phyloP scores from a whole-genome alignment of 1,140 invertebrate genomes.

The Camponotus vicinus region DNA sequence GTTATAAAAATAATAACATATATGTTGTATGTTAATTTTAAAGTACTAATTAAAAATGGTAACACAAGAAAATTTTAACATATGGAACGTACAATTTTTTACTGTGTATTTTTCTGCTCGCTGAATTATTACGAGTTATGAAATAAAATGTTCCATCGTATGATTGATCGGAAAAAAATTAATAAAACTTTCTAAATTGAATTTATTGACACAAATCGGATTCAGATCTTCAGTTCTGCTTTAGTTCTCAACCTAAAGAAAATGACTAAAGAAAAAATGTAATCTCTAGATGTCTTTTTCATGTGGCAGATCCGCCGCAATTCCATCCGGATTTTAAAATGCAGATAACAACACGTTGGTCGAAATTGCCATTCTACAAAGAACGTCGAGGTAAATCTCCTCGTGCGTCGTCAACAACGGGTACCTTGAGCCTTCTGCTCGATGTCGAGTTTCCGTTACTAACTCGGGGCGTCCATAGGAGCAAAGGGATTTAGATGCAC shows the following conservation, averaged over 20 bases:
- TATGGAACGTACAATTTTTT: too few species aligned
- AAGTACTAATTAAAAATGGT: too few species aligned
- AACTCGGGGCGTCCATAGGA: conserved; percentile 24
- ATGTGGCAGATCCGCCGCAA: conserved; percentile 20
- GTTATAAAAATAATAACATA: too few species aligned
- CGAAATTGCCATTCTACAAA: conserved; percentile 72
- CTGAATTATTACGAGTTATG: neutral
- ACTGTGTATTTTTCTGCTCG: neutral
- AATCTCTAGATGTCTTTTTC: neutral
- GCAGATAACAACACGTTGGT: conserved; percentile 66
- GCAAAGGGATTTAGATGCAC: conserved; percentile 52
- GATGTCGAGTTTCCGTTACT: conserved; percentile 55
- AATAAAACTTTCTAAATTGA: neutral
- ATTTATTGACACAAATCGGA: neutral
- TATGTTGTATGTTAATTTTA: too few species aligned
- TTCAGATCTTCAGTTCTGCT: neutral
- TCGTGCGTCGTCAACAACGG: conserved; percentile 34
- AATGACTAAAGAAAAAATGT: neutral
- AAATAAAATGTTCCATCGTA: neutral
- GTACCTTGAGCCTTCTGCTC: conserved; percentile 15
- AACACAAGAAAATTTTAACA: too few species aligned
- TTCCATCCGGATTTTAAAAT: conserved; percentile 70
- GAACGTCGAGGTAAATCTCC: neutral
- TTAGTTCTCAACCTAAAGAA: too few species aligned
- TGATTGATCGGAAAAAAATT: neutral